Conservation (phyloP, 2,113 vertebrate genomes). For the Cynocephalus volans region DNA sequence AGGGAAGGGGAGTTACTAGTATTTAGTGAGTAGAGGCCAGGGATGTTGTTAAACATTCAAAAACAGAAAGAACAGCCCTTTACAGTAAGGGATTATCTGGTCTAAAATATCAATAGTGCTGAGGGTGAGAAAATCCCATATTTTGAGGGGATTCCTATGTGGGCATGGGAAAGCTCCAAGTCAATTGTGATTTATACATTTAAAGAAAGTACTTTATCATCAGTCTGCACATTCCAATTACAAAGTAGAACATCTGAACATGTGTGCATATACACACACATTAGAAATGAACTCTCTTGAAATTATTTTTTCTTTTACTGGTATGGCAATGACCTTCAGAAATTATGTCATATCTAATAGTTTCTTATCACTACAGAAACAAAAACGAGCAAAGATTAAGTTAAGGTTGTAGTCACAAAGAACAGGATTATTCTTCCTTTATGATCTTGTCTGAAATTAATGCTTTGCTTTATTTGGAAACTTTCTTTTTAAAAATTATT, state of each 20-base stretch:
- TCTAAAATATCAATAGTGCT: background rate
- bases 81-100: background rate
- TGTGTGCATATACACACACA: background rate
- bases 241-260: background rate
- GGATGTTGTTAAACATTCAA: background rate
- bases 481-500: background rate
- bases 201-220: background rate
- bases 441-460: background rate
- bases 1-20: background rate
- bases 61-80: background rate
- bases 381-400: background rate
- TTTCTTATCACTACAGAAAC: background rate
- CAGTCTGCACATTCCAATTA: background rate
- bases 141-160: background rate
- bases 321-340: background rate
- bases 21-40: background rate
- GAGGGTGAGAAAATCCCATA: background rate
- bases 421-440: constrained; percentile 1
- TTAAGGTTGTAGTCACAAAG: background rate
- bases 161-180: background rate
- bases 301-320: background rate
- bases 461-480: constrained; percentile 10
- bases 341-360: background rate
- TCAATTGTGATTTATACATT: background rate
- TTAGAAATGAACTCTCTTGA: background rate